Percentiles rank a stretch among this genome's conserved stretches.
Evolutionary conservation across 2,113 vertebrate genomes (phyloP).

Genomic region (Callipepla squamata): DNA sequence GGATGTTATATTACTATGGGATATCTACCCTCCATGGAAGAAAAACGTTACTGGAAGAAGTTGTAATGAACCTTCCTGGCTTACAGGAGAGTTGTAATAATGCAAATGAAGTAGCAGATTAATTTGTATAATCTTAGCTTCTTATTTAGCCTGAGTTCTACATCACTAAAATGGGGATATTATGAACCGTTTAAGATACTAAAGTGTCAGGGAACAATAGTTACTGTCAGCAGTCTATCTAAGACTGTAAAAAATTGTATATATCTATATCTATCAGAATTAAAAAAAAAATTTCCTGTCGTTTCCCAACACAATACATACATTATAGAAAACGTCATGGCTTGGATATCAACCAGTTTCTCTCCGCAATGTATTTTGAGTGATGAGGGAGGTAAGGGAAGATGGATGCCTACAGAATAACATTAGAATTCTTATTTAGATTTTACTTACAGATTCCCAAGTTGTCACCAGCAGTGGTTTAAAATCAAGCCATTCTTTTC

Average conservation of each 20-base stretch:
- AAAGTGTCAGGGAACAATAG: background rate
- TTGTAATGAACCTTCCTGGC: background rate
- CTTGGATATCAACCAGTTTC: background rate
- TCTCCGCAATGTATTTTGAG: background rate
- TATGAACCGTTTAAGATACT: background rate
- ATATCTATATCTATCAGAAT: background rate
- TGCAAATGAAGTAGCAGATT: background rate
- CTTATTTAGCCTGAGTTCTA: background rate
- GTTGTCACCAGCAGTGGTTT: background rate
- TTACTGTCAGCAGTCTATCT: background rate
- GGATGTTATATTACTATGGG: background rate
- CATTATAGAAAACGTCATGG: background rate
- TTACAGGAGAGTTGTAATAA: background rate
- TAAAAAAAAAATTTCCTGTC: background rate
- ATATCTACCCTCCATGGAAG: background rate
- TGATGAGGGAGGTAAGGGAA: background rate
- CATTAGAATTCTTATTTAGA: background rate
- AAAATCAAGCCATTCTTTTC: background rate
- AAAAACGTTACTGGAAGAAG: background rate
- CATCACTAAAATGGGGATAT: background rate
- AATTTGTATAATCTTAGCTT: background rate
- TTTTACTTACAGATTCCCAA: background rate
- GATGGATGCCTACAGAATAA: background rate
- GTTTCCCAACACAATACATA: background rate
- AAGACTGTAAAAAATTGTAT: fast-evolving